A percentile compares a stretch with the other conserved stretches of the same genome.
phyloP scores from a whole-genome alignment of 2,113 vertebrate species.

The Tetraodon nigroviridis region DNA sequence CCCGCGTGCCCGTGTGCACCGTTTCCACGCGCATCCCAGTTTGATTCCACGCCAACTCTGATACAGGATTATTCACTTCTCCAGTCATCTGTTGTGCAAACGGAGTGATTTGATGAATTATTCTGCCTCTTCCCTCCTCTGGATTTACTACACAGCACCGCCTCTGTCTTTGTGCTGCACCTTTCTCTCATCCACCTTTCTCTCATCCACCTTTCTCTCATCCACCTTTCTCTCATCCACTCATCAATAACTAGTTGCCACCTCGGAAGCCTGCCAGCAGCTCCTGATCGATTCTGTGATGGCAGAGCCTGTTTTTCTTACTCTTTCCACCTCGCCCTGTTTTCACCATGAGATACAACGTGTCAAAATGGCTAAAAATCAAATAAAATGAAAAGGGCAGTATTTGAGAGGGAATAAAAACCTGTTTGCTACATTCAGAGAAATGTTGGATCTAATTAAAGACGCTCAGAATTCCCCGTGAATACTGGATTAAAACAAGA shows the following conservation, averaged over 20 bases:
- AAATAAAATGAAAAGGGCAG: not conserved
- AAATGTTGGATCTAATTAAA: too few relatives aligned
- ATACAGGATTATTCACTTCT: too few relatives aligned
- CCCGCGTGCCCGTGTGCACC: not conserved
- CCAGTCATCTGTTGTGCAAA: too few relatives aligned
- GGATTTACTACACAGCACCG: constrained; percentile 1
- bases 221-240: too few relatives aligned
- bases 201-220: not conserved
- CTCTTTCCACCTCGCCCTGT: not conserved
- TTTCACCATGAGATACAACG: not conserved
- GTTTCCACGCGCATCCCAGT: too few relatives aligned
- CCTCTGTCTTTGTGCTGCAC: not conserved
- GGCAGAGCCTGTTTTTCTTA: too few relatives aligned
- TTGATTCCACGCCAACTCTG: too few relatives aligned
- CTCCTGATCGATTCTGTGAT: not conserved
- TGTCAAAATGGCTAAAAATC: not conserved
- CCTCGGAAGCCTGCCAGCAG: not conserved
- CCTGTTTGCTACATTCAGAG: too few relatives aligned
- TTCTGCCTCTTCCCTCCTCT: not conserved
- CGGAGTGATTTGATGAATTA: too few relatives aligned
- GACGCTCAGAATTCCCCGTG: too few relatives aligned
- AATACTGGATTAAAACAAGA: too few relatives aligned
- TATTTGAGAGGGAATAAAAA: too few relatives aligned
- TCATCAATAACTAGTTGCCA: not conserved
- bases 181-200: not conserved